These are phyloP conservation scores for Bhutanitis thaidina DNA, from an alignment of 2,888 invertebrate genomes.

Conservation along the genomic window DNA sequence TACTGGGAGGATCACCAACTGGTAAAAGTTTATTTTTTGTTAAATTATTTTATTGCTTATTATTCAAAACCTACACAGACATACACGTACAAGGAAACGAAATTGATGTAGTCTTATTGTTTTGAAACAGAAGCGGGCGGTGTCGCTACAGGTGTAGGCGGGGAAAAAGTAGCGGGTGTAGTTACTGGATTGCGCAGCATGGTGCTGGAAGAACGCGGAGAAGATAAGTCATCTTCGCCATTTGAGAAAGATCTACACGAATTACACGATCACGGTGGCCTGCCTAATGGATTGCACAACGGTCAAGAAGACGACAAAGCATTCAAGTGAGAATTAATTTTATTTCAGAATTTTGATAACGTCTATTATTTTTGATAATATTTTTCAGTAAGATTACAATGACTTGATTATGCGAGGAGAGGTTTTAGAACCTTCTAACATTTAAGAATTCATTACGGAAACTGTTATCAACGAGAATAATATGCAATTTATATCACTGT, in stretches of 20 bases:
- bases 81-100: not conserved
- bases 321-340: slow-evolving; percentile 86
- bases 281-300: slow-evolving; percentile 80
- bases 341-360: not conserved
- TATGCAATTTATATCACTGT: slow-evolving; percentile 24
- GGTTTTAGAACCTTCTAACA: no score
- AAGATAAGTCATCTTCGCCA: slow-evolving; percentile 68
- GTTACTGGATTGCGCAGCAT: slow-evolving; percentile 68
- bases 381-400: no score
- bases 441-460: no score
- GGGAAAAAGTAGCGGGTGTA: slow-evolving; percentile 64
- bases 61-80: not conserved
- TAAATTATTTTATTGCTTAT: slow-evolving; percentile 18
- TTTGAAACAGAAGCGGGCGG: slow-evolving; percentile 49
- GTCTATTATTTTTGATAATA: no score
- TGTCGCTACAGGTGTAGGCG: slow-evolving; percentile 51
- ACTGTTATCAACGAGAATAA: slow-evolving; percentile 4
- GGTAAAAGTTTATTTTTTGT: no score
- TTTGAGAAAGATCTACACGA: slow-evolving; percentile 74
- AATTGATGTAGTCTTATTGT: slow-evolving; percentile 6
- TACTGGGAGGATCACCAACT: slow-evolving; percentile 95
- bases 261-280: slow-evolving; percentile 65
- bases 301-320: slow-evolving; percentile 92
- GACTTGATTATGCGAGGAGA: no score
- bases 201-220: slow-evolving; percentile 67